phyloP scores from a whole-genome alignment of 1,140 invertebrate species.

The Pinna nobilis region DNA sequence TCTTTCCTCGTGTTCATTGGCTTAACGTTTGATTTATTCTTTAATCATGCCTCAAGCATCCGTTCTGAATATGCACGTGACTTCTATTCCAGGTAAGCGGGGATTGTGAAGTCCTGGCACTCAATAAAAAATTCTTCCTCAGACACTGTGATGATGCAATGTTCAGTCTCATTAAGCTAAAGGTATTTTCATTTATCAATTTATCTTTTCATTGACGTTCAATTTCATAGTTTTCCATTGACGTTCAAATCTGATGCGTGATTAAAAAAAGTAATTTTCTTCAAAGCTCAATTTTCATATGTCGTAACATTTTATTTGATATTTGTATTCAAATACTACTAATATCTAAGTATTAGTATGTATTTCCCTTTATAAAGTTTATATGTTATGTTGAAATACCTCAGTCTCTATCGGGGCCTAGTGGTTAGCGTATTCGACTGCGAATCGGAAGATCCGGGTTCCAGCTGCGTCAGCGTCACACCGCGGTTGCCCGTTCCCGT shows the following conservation, averaged over 20 bases:
- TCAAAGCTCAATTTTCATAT: neutral
- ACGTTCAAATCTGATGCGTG: neutral
- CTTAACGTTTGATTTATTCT: too few species aligned
- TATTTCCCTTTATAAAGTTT: too few species aligned
- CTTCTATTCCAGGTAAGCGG: constrained; percentile 62
- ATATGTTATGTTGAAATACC: too few species aligned
- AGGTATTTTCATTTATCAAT: constrained; percentile 55
- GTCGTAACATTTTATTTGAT: neutral
- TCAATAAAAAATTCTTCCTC: constrained; percentile 72
- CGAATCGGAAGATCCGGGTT: too few species aligned
- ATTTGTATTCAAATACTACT: too few species aligned
- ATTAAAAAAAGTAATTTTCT: neutral
- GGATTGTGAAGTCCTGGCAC: constrained; percentile 69
- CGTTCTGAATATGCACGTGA: neutral
- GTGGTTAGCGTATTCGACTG: too few species aligned
- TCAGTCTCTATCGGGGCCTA: too few species aligned
- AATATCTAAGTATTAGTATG: too few species aligned
- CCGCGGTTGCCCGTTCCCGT: too few species aligned
- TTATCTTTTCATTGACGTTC: neutral
- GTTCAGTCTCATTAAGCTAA: constrained; percentile 64
- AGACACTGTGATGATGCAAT: constrained; percentile 69
- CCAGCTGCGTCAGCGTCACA: too few species aligned
- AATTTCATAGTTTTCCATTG: neutral
- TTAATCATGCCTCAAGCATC: neutral
- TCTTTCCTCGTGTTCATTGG: too few species aligned